These are phyloP conservation scores for Promerops cafer DNA, from an alignment of 2,113 vertebrate species.

Conservation along the genomic window DNA sequence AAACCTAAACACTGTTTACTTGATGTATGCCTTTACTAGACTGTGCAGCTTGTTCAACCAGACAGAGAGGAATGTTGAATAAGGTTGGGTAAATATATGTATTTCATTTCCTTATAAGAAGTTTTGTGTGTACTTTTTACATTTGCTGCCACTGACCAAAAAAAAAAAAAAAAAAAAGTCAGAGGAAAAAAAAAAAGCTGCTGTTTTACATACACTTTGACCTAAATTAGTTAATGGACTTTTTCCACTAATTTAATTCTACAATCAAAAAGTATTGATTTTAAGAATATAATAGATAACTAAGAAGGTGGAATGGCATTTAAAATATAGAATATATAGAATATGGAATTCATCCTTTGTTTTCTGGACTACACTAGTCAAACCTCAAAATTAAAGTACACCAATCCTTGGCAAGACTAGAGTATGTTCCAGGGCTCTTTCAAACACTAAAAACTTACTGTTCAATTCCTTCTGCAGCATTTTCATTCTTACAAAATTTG, in stretches of 20 bases:
- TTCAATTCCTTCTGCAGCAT: background rate
- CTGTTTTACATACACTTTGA: rapidly evolving
- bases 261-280: background rate
- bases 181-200: background rate
- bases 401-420: background rate
- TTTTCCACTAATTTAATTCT: background rate
- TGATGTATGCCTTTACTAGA: background rate
- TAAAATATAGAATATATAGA: background rate
- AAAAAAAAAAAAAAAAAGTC: rapidly evolving
- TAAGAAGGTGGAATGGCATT: background rate
- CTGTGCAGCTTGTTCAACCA: background rate
- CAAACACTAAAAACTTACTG: background rate
- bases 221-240: background rate
- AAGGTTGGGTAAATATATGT: background rate
- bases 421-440: background rate
- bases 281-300: background rate
- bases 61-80: background rate
- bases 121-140: background rate
- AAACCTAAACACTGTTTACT: background rate
- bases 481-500: background rate
- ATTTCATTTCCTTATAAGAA: background rate
- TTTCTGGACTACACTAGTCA: background rate
- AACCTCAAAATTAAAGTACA: background rate
- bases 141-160: background rate
- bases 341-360: background rate